A percentile compares a stretch with the other conserved stretches of the same genome.
phyloP scores from a whole-genome alignment of 2,113 vertebrate genomes.

The Nerophis lumbriciformis region DNA sequence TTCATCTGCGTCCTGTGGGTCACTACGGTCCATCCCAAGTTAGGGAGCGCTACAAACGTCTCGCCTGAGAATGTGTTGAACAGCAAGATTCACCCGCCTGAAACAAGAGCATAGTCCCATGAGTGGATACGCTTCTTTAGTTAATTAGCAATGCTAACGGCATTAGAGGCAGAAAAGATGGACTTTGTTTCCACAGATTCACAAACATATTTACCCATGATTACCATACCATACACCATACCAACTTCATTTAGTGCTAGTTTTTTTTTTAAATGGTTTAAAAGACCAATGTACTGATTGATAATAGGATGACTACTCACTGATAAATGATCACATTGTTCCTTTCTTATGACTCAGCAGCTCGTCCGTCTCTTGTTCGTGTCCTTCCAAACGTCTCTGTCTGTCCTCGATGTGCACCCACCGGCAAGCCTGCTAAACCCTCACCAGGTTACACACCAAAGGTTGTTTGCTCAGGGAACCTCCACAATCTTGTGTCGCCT shows the following conservation, averaged over 20 bases:
- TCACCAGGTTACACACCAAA: slow-evolving; percentile 15
- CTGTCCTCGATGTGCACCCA: slow-evolving; percentile 6
- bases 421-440: slow-evolving; percentile 7
- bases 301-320: slow-evolving; percentile 49
- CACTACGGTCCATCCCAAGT: slow-evolving; percentile 62
- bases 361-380: slow-evolving; percentile 38
- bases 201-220: slow-evolving; percentile 5
- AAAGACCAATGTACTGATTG: slow-evolving; percentile 5
- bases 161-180: neutral
- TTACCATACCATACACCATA: neutral
- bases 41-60: slow-evolving; percentile 14
- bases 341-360: slow-evolving; percentile 20
- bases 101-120: slow-evolving; percentile 40
- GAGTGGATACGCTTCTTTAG: slow-evolving; percentile 11
- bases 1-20: slow-evolving; percentile 35
- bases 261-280: neutral
- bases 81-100: slow-evolving; percentile 26
- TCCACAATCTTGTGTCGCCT: slow-evolving; percentile 34
- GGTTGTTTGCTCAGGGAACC: slow-evolving; percentile 54
- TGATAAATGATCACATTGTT: slow-evolving; percentile 51
- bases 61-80: slow-evolving; percentile 23
- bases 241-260: neutral
- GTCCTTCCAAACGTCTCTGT: slow-evolving; percentile 15
- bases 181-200: neutral
- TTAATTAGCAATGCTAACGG: neutral